phyloP scores from a whole-genome alignment of 2,888 invertebrate species.

The Aphodius granarius region DNA sequence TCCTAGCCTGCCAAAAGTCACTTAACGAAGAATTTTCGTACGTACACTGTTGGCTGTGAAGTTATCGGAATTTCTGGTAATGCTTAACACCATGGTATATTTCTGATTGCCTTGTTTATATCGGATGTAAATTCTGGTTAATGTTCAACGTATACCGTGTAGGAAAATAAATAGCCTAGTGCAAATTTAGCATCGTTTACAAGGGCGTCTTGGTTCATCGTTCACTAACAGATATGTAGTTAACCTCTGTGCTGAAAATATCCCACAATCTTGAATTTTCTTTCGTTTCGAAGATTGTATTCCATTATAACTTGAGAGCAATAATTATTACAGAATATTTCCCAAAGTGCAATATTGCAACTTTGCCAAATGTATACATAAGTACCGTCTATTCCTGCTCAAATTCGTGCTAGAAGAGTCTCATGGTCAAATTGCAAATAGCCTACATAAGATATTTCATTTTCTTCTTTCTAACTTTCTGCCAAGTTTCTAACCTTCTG shows the following conservation, averaged over 20 bases:
- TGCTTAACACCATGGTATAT: neutral
- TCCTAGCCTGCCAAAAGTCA: neutral
- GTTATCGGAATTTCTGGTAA: neutral
- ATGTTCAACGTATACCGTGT: neutral
- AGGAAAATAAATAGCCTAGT: neutral
- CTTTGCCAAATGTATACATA: no score
- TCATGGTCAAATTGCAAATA: no score
- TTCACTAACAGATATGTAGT: neutral
- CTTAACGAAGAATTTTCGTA: neutral
- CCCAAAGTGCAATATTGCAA: no score
- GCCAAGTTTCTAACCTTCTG: neutral
- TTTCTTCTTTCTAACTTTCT: neutral
- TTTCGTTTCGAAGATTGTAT: no score
- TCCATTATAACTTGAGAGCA: no score
- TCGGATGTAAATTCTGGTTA: neutral
- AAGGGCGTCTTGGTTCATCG: neutral
- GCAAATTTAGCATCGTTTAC: neutral
- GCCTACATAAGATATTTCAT: neutral
- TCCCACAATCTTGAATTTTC: no score
- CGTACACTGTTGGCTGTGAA: neutral
- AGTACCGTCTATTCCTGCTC: no score
- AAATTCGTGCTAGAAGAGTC: no score
- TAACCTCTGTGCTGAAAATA: neutral
- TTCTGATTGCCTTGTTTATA: neutral
- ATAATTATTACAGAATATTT: no score